Evolutionary conservation across 2,888 invertebrate species (phyloP), one percentile per base, ranked within the genome.

Genomic region (Amphimallon solstitiale): DNA sequence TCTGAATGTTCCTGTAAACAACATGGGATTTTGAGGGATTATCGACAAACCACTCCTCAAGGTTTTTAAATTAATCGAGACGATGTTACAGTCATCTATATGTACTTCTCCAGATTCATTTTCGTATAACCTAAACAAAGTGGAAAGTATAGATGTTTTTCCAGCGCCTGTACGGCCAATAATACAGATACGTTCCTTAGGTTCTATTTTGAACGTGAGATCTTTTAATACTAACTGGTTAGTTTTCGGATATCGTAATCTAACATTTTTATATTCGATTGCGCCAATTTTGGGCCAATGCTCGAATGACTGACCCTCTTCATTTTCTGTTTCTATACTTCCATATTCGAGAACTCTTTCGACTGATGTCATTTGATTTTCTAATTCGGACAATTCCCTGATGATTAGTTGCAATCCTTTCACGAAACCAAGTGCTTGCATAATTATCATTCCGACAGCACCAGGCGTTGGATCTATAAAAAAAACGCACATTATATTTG

Each of bases 361-460:
- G 0, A 97, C 95, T 7, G 93, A 91, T 1, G 93, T 94, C 93
- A 94, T 93, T 73, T 90, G 91, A 76, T 93, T 94, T 78, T 81
- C 81, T 23, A 81, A 80, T 80, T 97, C 96, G 0, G 95, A 94
- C 73, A 94, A 94, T 81, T 97, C 96, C 4, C 96, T 85, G 72
- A 88, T 85, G 7, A 85, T 86, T 86, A 87, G 87, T 75, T 87
- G 87, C 72, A 87, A 71, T 79, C 84, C 82, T 7, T 92, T 91
- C 0, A 91, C 91, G 62, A 93, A 85, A 0, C 90, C 89, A 81
- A 92, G 90, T 21, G 91, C 91, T 76, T 93, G 92, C 0, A 93
- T 92, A 62, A 93, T 91, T 10, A 92, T 92, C 63, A 93, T 80
- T 21, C 93, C 93, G 2, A 93, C 90, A 75, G 89, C 88, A 40